These are phyloP conservation scores for Montipora sp. DNA, from an alignment of 64 coral and sea anemone species.

Conservation along the genomic window DNA sequence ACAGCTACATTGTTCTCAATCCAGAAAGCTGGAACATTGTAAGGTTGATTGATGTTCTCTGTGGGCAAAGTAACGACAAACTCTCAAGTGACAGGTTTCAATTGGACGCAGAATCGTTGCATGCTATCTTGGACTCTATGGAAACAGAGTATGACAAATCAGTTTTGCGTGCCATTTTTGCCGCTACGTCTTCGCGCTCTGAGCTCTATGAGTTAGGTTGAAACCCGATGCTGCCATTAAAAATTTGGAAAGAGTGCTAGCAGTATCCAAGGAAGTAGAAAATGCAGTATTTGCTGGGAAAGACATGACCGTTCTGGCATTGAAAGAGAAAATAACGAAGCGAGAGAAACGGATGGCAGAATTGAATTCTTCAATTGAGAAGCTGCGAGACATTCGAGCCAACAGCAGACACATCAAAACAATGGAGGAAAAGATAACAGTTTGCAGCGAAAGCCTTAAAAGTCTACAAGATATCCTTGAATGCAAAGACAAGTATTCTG, in stretches of 20 bases:
- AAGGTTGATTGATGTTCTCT: constrained; percentile 29
- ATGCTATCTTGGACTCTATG: constrained; percentile 45
- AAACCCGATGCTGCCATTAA: constrained; percentile 32
- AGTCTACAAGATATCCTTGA: constrained; percentile 38
- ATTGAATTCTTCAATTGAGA: constrained; percentile 19
- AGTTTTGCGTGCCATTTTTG: constrained; percentile 28
- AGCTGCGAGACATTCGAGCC: constrained; percentile 44
- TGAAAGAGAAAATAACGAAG: constrained; percentile 44
- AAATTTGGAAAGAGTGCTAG: constrained; percentile 36
- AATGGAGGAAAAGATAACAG: constrained; percentile 51
- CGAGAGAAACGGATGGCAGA: constrained; percentile 26
- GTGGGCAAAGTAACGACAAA: constrained; percentile 14
- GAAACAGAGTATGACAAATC: constrained; percentile 64
- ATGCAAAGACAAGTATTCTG: constrained; percentile 41
- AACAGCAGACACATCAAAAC: constrained; percentile 52
- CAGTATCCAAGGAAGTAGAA: constrained; percentile 36
- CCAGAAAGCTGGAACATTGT: constrained; percentile 43
- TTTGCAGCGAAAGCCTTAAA: constrained; percentile 8
- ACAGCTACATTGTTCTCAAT: constrained; percentile 40
- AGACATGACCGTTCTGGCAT: constrained; percentile 53
- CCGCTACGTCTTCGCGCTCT: constrained; percentile 19
- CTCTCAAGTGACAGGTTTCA: constrained; percentile 16
- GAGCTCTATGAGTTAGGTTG: constrained; percentile 49
- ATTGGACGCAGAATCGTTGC: constrained; percentile 47
- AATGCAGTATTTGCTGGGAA: constrained; percentile 37